Conservation (phyloP, 2,113 vertebrate species). For the Scomber japonicus region DNA sequence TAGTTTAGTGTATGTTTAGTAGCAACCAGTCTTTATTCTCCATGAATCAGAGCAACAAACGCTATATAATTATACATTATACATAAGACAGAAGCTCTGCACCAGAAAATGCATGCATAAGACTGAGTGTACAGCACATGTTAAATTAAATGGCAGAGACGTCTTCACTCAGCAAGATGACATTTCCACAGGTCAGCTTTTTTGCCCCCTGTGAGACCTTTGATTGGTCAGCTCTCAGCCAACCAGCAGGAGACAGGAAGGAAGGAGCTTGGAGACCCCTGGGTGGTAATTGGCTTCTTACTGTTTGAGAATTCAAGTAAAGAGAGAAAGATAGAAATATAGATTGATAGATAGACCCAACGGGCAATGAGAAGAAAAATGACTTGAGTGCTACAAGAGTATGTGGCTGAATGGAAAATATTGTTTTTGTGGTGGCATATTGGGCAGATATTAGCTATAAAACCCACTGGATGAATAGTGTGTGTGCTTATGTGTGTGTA, state of each 20-base stretch:
- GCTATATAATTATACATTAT: neutral
- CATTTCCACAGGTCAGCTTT: constrained; percentile 48
- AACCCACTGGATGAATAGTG: constrained; percentile 9
- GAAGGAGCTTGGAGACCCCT: constrained; percentile 12
- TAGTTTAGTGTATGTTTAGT: neutral
- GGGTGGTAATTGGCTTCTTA: constrained; percentile 56
- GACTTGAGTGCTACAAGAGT: constrained; percentile 17
- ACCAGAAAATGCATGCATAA: neutral
- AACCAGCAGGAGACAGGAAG: constrained; percentile 51
- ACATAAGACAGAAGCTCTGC: neutral
- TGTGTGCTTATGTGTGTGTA: neutral
- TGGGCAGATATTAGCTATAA: constrained; percentile 5
- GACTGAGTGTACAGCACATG: neutral
- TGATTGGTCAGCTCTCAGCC: constrained; percentile 58
- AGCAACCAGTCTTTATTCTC: neutral
- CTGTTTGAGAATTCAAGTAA: constrained; percentile 26
- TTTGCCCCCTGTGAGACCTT: constrained; percentile 23
- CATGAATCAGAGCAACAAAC: neutral
- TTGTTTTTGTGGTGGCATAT: constrained; percentile 52
- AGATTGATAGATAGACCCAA: neutral
- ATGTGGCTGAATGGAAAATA: constrained; percentile 32
- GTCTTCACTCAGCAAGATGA: constrained; percentile 22
- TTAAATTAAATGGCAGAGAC: constrained; percentile 8
- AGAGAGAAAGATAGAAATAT: neutral
- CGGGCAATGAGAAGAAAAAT: neutral